Conservation (phyloP, 2,888 invertebrate species). For the Scotopteryx bipunctaria region DNA sequence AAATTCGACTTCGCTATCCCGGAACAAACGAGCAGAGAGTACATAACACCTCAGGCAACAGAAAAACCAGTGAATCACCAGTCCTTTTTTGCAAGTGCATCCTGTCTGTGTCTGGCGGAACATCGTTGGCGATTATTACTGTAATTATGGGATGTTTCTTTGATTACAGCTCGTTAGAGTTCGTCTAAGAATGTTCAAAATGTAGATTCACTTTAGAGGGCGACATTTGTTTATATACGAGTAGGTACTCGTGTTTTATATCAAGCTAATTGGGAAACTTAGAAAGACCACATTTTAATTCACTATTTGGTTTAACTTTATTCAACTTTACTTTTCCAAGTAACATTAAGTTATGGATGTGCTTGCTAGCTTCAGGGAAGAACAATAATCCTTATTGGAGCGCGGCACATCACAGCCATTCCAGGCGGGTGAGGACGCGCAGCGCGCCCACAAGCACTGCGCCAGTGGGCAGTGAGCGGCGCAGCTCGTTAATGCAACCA, state of each 20-base stretch:
- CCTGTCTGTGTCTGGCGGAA: constrained; percentile 18
- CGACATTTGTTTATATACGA: no score
- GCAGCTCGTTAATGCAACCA: no score
- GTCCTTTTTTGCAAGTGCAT: constrained; percentile 16
- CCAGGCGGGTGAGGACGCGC: no score
- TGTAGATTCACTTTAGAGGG: background rate
- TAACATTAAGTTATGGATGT: no score
- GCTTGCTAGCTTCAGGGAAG: no score
- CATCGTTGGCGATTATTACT: constrained; percentile 25
- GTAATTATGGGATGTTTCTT: constrained; percentile 20
- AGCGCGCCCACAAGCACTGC: no score
- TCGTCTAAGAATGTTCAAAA: constrained; percentile 9
- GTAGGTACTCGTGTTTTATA: background rate
- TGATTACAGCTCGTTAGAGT: constrained; percentile 27
- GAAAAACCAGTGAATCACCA: constrained; percentile 15
- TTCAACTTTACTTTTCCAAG: no score
- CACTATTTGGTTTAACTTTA: no score
- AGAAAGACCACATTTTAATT: background rate
- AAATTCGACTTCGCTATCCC: constrained; percentile 4
- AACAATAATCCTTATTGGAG: no score
- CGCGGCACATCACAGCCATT: no score
- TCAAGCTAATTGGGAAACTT: background rate
- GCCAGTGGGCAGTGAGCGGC: no score
- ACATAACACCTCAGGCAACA: background rate
- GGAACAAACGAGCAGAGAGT: background rate